phyloP scores from a whole-genome alignment of 2,113 vertebrate genomes.

The Alethe diademata region DNA sequence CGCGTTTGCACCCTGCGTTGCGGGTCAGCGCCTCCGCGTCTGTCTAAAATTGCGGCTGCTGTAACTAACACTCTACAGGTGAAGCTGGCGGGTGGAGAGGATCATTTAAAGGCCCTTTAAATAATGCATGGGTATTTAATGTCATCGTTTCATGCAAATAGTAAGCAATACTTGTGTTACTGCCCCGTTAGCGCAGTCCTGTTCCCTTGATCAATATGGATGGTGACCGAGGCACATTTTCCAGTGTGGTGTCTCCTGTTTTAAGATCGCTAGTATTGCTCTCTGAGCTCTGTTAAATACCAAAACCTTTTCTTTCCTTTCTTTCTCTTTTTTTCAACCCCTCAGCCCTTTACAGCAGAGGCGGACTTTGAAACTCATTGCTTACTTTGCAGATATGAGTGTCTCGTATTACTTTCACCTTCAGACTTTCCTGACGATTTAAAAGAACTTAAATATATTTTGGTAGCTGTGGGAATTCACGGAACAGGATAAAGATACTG shows the following conservation, averaged over 20 bases:
- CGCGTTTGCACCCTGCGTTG: neutral
- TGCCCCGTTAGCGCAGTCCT: neutral
- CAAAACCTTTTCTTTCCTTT: neutral
- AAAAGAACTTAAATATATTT: neutral
- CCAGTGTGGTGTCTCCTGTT: neutral
- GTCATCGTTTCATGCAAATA: slow-evolving; percentile 35
- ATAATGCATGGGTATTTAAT: slow-evolving; percentile 9
- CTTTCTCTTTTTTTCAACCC: rapidly evolving
- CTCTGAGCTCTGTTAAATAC: neutral
- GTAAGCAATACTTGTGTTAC: slow-evolving; percentile 20
- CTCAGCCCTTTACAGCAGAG: neutral
- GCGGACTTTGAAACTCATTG: slow-evolving; percentile 43
- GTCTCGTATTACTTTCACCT: neutral
- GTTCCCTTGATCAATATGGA: slow-evolving; percentile 54
- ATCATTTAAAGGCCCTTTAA: neutral
- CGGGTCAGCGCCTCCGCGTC: neutral
- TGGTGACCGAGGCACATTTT: slow-evolving; percentile 19
- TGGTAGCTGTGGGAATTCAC: neutral
- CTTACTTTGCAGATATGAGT: neutral
- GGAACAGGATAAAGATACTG: neutral
- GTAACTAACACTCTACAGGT: neutral
- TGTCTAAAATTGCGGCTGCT: neutral
- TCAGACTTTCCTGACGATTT: neutral
- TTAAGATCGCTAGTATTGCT: rapidly evolving
- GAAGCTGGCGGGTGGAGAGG: neutral